Evolutionary conservation across 2,888 invertebrate species (phyloP), one percentile per base, ranked within the genome.

Genomic region (Bombylius major): DNA sequence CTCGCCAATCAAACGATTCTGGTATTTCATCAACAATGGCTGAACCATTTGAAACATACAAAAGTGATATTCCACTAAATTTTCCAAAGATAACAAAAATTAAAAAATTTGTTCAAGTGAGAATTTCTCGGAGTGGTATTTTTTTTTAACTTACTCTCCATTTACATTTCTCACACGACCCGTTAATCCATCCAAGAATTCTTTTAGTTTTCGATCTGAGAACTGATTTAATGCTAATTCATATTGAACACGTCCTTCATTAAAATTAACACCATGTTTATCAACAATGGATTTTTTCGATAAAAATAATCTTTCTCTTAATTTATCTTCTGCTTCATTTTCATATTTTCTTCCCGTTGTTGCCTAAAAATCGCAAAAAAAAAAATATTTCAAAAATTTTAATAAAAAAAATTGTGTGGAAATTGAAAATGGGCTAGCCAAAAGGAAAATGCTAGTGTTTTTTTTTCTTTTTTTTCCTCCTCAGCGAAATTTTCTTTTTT

Each of bases 1-100:
- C 57, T 47, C 72, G 66, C 73, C 73, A 73, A 64, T 73, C 73
- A 50, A 72, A 72, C 12, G 68, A 62, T 14, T 69, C 68, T 0
- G 73, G 73, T 33, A 69, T 57, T 0, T 42, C 11, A 42, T 39
- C 47, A 9, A 45, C n/a, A 70, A 13, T 51, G 2, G 33, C 5
- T 23, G 55, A 11, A 11, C 11, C 4, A 42, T 42, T 42, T 42
- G 39, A 11, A 11, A 8, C 11, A 42, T 42, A 42, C 11, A 42
- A 11, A 4, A 4, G 11, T 1, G 11, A 11, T 5, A 42, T 42
- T 11, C 3, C 39, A 5, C 39, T 42, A 11, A 11, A 11, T 42
- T 11, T 42, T 11, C 1, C 1, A 5, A 11, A 42, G 5, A 42
- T 11, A 11, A 39, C 6, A 39, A 34, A 34, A 34, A 36, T 8